These are phyloP conservation scores for Chloroceryle amazona DNA, from an alignment of 2,797 vertebrate species.

Conservation along the genomic window DNA sequence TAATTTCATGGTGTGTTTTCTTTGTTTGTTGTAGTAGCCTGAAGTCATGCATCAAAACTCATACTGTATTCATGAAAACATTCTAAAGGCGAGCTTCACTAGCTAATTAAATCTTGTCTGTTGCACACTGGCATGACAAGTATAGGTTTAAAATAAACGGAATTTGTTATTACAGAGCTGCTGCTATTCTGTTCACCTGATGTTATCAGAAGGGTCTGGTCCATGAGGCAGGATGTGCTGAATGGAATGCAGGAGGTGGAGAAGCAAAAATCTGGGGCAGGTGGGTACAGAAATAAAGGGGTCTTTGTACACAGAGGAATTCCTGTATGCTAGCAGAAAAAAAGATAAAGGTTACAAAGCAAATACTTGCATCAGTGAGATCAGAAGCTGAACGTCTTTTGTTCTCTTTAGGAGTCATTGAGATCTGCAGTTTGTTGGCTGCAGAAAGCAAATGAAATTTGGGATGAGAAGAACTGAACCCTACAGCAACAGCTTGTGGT, in stretches of 20 bases:
- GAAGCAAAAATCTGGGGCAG: slow-evolving; percentile 12
- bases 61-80: slow-evolving; percentile 51
- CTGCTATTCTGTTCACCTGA: slow-evolving; percentile 22
- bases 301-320: slow-evolving; percentile 17
- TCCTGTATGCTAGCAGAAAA: not conserved
- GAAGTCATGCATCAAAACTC: slow-evolving; percentile 60
- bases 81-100: slow-evolving; percentile 41
- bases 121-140: slow-evolving; percentile 49
- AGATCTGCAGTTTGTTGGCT: slow-evolving; percentile 38
- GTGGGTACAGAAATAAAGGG: slow-evolving; percentile 1
- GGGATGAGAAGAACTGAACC: slow-evolving; percentile 57
- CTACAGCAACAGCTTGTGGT: slow-evolving; percentile 70
- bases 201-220: slow-evolving; percentile 6
- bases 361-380: slow-evolving; percentile 17
- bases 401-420: slow-evolving; percentile 41
- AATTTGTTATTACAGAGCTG: slow-evolving; percentile 1
- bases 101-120: slow-evolving; percentile 62
- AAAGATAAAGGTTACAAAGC: not conserved
- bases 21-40: slow-evolving; percentile 61
- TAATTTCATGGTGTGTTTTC: slow-evolving; percentile 65
- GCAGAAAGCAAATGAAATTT: slow-evolving; percentile 58
- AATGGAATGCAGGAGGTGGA: not conserved
- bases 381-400: slow-evolving; percentile 29
- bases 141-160: slow-evolving; percentile 38
- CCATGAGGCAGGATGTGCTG: not conserved